Conservation (phyloP, 2,797 vertebrate species). For the Vespertilio murinus region DNA sequence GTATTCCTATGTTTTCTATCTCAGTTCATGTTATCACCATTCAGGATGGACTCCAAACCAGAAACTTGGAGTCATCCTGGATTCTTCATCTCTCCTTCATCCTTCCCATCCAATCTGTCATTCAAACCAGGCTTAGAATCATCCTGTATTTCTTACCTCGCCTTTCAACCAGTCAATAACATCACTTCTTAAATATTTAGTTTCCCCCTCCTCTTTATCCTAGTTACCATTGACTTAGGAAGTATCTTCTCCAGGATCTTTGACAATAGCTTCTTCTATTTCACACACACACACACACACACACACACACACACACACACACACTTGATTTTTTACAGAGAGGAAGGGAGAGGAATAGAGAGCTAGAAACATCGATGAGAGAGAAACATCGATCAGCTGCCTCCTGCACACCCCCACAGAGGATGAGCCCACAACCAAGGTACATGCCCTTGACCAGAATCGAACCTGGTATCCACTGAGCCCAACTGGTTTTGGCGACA, state of each 20-base stretch:
- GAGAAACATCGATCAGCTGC: no score
- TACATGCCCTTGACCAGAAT: no score
- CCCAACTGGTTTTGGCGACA: no score
- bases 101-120: background rate
- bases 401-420: no score
- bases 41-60: background rate
- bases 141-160: background rate
- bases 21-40: background rate
- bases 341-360: no score
- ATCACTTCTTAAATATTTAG: background rate
- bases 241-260: background rate
- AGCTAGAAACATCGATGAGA: no score
- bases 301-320: no score
- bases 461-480: no score
- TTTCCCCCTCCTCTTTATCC: background rate
- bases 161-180: background rate
- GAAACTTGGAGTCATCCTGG: background rate
- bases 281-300: no score
- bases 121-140: background rate
- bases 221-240: background rate
- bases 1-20: background rate
- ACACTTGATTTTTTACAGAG: no score
- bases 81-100: background rate
- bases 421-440: no score
- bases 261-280: background rate